phyloP scores from a whole-genome alignment of 30 jellyfish, hydroid and myxozoan genomes.

The Morbakka virulenta region DNA sequence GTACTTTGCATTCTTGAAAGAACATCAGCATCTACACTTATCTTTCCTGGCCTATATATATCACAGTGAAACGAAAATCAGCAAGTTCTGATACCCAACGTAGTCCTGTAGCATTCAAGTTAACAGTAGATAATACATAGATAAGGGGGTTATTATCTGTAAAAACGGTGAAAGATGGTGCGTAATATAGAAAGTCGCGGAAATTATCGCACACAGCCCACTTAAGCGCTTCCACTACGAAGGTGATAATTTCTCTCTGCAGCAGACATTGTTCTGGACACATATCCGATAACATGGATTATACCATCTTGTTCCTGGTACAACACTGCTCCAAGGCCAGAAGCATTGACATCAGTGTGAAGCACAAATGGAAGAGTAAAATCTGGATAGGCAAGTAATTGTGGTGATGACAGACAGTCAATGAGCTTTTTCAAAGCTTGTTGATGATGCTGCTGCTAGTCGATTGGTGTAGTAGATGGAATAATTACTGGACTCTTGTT shows the following conservation, averaged over 20 bases:
- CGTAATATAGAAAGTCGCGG: conserved; percentile 38
- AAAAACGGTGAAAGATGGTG: conserved; percentile 28
- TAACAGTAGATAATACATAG: conserved; percentile 11
- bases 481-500: too few species aligned
- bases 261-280: conserved; percentile 9
- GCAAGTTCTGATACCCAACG: conserved; percentile 49
- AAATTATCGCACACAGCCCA: conserved; percentile 62
- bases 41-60: too few species aligned
- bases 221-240: conserved; percentile 42
- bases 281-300: conserved; percentile 31
- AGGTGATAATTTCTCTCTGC: conserved; percentile 26
- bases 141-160: conserved; percentile 29
- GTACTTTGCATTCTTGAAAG: conserved; percentile 4
- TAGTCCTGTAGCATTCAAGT: conserved; percentile 37
- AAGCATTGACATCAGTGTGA: conserved; percentile 46
- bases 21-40: conserved; percentile 3
- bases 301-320: conserved; percentile 30
- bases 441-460: conserved; percentile 18
- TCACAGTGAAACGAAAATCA: conserved; percentile 22
- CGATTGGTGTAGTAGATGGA: conserved; percentile 25
- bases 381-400: conserved; percentile 34
- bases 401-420: conserved; percentile 19
- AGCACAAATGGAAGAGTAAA: conserved; percentile 15
- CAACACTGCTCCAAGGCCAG: conserved; percentile 45
- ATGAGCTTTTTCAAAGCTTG: conserved; percentile 10